Base-by-base conservation (phyloP, 2,888 invertebrate genomes). In the Leptopilina myrica region DNA sequence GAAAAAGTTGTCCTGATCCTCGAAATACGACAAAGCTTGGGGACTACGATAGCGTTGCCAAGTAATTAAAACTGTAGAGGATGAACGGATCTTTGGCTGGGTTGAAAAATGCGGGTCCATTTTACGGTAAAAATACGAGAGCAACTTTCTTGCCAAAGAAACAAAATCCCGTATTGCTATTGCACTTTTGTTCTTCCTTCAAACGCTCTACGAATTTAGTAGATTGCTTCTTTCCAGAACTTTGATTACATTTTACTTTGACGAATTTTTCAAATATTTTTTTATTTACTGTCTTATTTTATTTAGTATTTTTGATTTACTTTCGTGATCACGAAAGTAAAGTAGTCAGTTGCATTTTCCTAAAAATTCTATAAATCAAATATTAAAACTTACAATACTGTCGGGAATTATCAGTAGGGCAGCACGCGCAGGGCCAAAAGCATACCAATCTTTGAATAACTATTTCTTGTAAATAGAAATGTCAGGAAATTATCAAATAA, bases 61-160 rank as follows among this genome's bases (percentile, higher is more conserved):
- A 73, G 73, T 73, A 73, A 73, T 73, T 73, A 73, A 73, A 73
- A 73, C 73, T 56, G 73, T 73, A 73, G 53, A 56, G 73, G 73
- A 73, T 73, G 73, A 73, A 73, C 73, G 73, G 73, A 73, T 73
- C 73, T 73, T 73, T 73, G 73, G 73, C 56, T 49, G 6, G 73
- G 56, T 73, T 73, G 73, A 73, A 73, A 73, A 73, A 73, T 73
- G 56, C 56, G 56, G 53, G 73, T 33, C 56, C 56, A 73, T 73
- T 73, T 73, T 73, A 73, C 73, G 73, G 56, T 53, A 33, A 56
- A 73, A 73, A 73, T 73, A 73, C 56, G 73, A 73, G 73, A 14
- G 73, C 9, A 73, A 53, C 26, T 73, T 73, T 56, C 73, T 73
- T 73, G 73, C 73, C 73, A 73, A 56, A 73, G 73, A 73, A 73